A percentile compares a stretch with the other conserved stretches of the same genome.
phyloP scores from a whole-genome alignment of 2,888 invertebrate species.

The Thyatira batis region DNA sequence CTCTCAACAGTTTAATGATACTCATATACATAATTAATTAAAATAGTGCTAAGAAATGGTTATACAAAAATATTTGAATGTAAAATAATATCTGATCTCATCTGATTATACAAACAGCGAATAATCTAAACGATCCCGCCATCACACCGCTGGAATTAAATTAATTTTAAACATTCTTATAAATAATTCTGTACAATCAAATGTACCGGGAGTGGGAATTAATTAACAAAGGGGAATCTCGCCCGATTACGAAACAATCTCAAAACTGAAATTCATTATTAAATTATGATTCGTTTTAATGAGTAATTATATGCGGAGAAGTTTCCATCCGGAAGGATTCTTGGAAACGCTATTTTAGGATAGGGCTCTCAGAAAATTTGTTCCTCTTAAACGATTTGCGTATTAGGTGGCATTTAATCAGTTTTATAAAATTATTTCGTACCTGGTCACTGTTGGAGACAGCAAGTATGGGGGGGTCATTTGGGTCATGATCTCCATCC shows the following conservation, averaged over 20 bases:
- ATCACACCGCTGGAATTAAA: neutral
- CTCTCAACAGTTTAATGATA: too few relatives aligned
- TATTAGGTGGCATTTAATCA: neutral
- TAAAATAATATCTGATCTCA: neutral
- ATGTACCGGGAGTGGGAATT: slow-evolving; percentile 32
- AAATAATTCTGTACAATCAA: slow-evolving; percentile 22
- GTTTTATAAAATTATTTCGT: too few relatives aligned
- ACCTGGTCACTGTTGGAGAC: too few relatives aligned
- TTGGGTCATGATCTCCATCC: too few relatives aligned
- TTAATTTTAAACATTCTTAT: slow-evolving; percentile 1
- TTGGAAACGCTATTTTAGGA: neutral
- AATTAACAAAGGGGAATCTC: slow-evolving; percentile 31
- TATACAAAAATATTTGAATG: too few relatives aligned
- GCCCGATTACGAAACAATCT: slow-evolving; percentile 27
- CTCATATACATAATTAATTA: too few relatives aligned
- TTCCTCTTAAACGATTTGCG: too few relatives aligned
- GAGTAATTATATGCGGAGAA: slow-evolving; percentile 28
- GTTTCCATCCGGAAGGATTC: slow-evolving; percentile 3
- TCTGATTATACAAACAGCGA: neutral
- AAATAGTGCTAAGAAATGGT: too few relatives aligned
- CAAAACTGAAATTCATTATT: slow-evolving; percentile 33
- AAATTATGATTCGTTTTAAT: slow-evolving; percentile 37
- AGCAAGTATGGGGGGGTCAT: too few relatives aligned
- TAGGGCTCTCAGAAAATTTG: neutral
- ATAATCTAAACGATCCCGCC: neutral